These are phyloP conservation scores for Solenopsis invicta DNA, from an alignment of 1,140 invertebrate species.

Conservation along the genomic window DNA sequence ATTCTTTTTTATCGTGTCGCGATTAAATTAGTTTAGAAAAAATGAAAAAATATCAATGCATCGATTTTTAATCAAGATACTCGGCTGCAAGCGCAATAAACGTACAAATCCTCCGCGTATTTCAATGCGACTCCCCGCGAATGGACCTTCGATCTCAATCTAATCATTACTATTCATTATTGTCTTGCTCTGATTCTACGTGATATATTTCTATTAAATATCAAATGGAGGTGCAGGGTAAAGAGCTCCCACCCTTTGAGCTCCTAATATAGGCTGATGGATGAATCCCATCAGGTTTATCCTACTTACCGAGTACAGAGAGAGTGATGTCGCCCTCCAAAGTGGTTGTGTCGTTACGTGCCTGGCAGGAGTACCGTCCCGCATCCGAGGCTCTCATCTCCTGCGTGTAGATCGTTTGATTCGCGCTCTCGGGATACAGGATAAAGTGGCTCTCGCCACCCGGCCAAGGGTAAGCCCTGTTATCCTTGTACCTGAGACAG, in stretches of 20 bases:
- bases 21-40: background rate
- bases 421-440: constrained; percentile 92
- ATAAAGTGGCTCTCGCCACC: constrained; percentile 90
- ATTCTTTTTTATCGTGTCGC: background rate
- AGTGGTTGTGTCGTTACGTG: constrained; percentile 90
- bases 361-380: constrained; percentile 91
- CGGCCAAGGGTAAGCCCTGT: constrained; percentile 92
- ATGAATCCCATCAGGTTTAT: constrained; percentile 54
- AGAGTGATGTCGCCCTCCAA: constrained; percentile 90
- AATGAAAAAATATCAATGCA: background rate
- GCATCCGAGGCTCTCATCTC: constrained; percentile 88
- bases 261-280: constrained; percentile 51
- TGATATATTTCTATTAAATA: constrained; percentile 27
- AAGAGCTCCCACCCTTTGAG: constrained; percentile 1
- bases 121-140: background rate
- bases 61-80: background rate
- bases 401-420: constrained; percentile 93
- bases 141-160: background rate
- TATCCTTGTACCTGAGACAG: constrained; percentile 91
- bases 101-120: background rate
- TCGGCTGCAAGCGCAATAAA: no score
- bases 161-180: background rate
- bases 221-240: background rate
- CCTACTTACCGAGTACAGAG: constrained; percentile 89
- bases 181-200: background rate